These are phyloP conservation scores for Elymnias hypermnestra DNA, from an alignment of 1,140 invertebrate genomes.

Conservation along the genomic window DNA sequence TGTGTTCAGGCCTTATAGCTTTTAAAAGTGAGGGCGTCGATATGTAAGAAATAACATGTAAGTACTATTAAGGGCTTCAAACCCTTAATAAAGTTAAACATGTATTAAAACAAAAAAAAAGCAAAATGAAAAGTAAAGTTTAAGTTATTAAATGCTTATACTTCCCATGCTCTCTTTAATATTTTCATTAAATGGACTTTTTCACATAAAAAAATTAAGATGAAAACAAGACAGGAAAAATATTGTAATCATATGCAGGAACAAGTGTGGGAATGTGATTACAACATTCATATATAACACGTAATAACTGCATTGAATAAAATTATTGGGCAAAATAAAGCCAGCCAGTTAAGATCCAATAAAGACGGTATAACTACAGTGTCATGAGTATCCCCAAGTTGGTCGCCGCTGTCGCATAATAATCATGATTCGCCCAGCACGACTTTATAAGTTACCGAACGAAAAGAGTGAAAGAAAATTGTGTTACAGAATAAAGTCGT, in stretches of 20 bases:
- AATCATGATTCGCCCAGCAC: slow-evolving; percentile 57
- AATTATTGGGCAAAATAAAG: slow-evolving; percentile 30
- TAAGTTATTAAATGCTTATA: too few relatives aligned
- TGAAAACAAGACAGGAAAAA: slow-evolving; percentile 4
- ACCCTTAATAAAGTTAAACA: too few relatives aligned
- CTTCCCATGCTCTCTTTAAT: too few relatives aligned
- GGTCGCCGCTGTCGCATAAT: slow-evolving; percentile 41
- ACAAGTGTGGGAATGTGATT: slow-evolving; percentile 18
- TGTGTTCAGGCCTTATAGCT: too few relatives aligned
- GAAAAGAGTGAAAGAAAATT: slow-evolving; percentile 51
- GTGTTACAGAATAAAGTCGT: slow-evolving; percentile 41
- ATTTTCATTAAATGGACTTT: too few relatives aligned
- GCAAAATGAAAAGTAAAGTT: too few relatives aligned
- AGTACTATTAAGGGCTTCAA: too few relatives aligned
- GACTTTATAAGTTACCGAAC: slow-evolving; percentile 51
- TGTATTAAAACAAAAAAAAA: too few relatives aligned
- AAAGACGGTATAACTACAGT: slow-evolving; percentile 30
- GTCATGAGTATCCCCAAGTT: slow-evolving; percentile 45
- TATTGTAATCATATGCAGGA: slow-evolving; percentile 14
- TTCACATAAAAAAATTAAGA: too few relatives aligned
- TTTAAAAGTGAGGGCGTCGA: too few relatives aligned
- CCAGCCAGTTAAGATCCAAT: slow-evolving; percentile 32
- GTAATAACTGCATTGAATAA: slow-evolving; percentile 28
- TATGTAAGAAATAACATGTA: too few relatives aligned
- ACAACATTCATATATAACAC: slow-evolving; percentile 21